Base-by-base conservation (phyloP, 2,797 vertebrate genomes). In the Enteromius viviparus region DNA sequence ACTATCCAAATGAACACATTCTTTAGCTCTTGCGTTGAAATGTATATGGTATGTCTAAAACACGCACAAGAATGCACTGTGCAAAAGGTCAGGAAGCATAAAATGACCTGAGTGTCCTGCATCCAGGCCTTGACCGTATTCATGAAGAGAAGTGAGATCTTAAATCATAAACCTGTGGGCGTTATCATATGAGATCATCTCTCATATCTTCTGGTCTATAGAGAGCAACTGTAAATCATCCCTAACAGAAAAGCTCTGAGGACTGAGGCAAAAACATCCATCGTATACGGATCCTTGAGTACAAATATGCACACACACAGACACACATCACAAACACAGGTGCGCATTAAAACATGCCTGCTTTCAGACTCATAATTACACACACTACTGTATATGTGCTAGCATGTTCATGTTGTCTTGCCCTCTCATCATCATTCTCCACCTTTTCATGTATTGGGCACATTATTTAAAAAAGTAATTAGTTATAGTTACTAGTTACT, bases 1-100 rank as follows among this genome's bases (percentile, higher is more conserved):
- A 78, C 68, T 83, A 75, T 81, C 78, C 78, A 87, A 84, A 81
- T 55, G 29, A 53, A 81, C 7, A 70, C 69, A 85, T 85, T 84
- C 81, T 84, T 84, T 45, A 69, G 68, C 62, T 37, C 42, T 53
- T 23, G 74, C 49, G 58, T 29, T 80, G 51, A 70, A 83, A 76
- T 70, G n/a, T 60, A 77, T 37, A 70, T 15, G 1, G 5, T 45
- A 15, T 15, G 53, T 58, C 29, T 32, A 2, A 75, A 47, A 37
- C 5, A 49, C 42, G 55, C 17, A 60, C 45, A 76, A n/a, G 65
- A 8, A 40, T 58, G 32, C 32, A 23, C 34, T 76, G 72, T 32
- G 45, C 15, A 72, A 72, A 72, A 72, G 26, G 47, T 72, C 32
- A 64, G 32, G 9, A 55, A 34, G 42, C 19, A 49, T 49, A 34